Evolutionary conservation across 2,113 vertebrate genomes (phyloP), one percentile per base, ranked within the genome.

Genomic region (Myrmophylax atrothorax): DNA sequence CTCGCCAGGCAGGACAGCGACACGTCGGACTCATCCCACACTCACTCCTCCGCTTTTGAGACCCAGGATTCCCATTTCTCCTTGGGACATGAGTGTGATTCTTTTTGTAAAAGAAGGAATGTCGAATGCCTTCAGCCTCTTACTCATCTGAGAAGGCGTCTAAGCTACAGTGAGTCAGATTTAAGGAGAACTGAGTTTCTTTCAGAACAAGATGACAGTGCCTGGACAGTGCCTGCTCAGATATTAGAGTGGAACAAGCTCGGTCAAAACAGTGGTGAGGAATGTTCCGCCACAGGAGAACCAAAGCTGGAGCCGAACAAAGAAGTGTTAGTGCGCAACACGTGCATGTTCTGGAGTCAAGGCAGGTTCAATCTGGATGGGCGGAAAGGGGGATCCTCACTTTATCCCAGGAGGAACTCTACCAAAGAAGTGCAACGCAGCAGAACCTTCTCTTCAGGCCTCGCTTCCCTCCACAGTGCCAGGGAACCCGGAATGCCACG

Each of bases 141-240:
- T 63, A 97, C 97, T 50, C 96, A 55, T 40, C 89, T 97, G 53
- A 98, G 90, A 93, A 98, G 98, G 76, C 98, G 95, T 40, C 97
- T 99, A 60, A 99, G 99, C 97, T 99, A 99, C 73, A 99, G 99
- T 9, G 99, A 99, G 52, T 98, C 99, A 20, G 98, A 98, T 68
- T 98, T 99, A 82, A 97, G 98, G 89, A 98, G 97, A 79, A 96
- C 97, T 0, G 96, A 97, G 50, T 92, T 96, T 33, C 87, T 97
- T 55, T 77, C 98, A 56, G 98, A 99, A 37, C 98, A 98, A 35
- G 97, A 97, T 35, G 98, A 98, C 12, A 97, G 98, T 11, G 98
- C 96, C 0, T 98, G 98, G 86, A 98, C 96, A 7, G 93, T 98
- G 44, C 97, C 98, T 68, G 94, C 98, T 29, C 95, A 95, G 93